phyloP scores from a whole-genome alignment of 2,113 vertebrate species.

The Misgurnus anguillicaudatus region DNA sequence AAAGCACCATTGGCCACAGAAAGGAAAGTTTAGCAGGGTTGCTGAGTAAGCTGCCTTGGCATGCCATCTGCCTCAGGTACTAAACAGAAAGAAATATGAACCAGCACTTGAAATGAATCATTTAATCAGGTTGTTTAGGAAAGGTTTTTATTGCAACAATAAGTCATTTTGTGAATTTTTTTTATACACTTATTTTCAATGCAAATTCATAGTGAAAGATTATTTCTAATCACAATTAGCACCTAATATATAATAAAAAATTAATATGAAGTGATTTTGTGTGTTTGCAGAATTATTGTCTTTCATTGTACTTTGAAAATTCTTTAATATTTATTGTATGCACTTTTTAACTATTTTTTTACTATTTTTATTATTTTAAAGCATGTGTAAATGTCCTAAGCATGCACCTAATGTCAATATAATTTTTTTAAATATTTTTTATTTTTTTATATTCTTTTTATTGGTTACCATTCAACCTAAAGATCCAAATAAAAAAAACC shows the following conservation, averaged over 20 bases:
- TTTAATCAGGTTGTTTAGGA: background rate
- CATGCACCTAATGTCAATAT: background rate
- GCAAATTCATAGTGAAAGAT: too few relatives aligned
- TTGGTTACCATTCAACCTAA: too few relatives aligned
- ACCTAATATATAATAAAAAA: too few relatives aligned
- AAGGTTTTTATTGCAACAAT: background rate
- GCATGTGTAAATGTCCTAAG: background rate
- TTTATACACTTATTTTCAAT: too few relatives aligned
- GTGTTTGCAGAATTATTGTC: too few relatives aligned
- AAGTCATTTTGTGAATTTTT: too few relatives aligned
- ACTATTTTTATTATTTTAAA: background rate
- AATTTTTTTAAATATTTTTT: too few relatives aligned
- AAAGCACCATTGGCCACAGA: background rate
- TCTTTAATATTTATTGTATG: background rate
- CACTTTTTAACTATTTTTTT: background rate
- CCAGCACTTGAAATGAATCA: constrained; percentile 13
- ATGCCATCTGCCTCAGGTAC: constrained; percentile 13
- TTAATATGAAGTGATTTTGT: too few relatives aligned
- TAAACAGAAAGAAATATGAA: constrained; percentile 20
- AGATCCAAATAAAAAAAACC: too few relatives aligned
- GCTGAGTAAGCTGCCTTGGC: constrained; percentile 28
- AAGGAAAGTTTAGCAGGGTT: background rate
- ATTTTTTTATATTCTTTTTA: too few relatives aligned
- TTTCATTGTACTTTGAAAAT: background rate
- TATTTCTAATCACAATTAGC: too few relatives aligned